These are phyloP conservation scores for Ammodytes dubius DNA, from an alignment of 2,113 vertebrate species.

Conservation along the genomic window DNA sequence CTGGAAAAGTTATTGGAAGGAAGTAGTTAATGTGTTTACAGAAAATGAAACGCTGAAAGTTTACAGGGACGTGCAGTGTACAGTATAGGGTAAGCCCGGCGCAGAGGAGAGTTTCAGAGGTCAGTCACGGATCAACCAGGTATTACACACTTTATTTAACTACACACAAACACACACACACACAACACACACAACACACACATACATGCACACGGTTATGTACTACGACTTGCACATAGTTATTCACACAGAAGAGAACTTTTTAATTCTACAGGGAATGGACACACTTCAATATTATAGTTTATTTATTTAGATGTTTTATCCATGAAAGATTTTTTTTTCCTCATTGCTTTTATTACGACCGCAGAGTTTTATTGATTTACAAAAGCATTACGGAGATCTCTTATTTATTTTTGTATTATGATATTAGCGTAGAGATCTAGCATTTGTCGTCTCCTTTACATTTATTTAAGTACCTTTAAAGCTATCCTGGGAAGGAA, in stretches of 20 bases:
- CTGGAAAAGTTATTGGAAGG: background rate
- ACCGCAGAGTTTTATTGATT: constrained; percentile 69
- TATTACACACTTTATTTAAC: constrained; percentile 71
- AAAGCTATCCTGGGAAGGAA: constrained; percentile 51
- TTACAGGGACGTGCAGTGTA: constrained; percentile 70
- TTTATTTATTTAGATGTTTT: constrained; percentile 67
- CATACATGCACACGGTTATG: constrained; percentile 27
- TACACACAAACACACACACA: constrained; percentile 34
- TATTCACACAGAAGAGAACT: constrained; percentile 45
- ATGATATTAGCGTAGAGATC: constrained; percentile 57
- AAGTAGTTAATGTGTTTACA: constrained; percentile 63
- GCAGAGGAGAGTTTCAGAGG: constrained; percentile 50
- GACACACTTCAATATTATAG: constrained; percentile 62
- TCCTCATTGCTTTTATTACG: constrained; percentile 57
- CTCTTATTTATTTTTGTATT: constrained; percentile 82
- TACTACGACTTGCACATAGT: constrained; percentile 53
- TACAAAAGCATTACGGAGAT: constrained; percentile 59
- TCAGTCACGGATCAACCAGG: constrained; percentile 75
- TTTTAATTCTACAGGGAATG: constrained; percentile 68
- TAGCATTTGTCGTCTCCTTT: constrained; percentile 70
- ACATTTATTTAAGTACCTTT: constrained; percentile 48
- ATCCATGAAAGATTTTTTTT: constrained; percentile 47
- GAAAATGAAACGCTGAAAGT: constrained; percentile 56
- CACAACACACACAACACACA: background rate
- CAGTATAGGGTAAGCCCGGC: constrained; percentile 37